Base-by-base conservation (phyloP, 1,140 invertebrate genomes). In the Apis cerana region DNA sequence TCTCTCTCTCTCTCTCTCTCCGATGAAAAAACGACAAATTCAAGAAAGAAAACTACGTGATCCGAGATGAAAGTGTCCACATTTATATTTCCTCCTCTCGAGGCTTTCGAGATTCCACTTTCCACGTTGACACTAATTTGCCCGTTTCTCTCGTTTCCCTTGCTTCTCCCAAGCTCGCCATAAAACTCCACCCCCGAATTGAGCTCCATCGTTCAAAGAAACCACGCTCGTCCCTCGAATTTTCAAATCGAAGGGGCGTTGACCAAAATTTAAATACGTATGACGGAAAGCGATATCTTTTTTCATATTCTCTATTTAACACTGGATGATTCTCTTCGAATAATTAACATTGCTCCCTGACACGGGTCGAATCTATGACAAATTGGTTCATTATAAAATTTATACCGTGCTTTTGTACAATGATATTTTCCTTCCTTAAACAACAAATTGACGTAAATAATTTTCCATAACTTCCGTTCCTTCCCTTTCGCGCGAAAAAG, bases 11-110 rank as follows among this genome's bases (percentile, higher is more conserved):
- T 17, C n/a, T 50, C 19, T 27, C 27, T 43, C 3, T 48, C 13
- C 27, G 56, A 69, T 33, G 80, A 70, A 82, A 82, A 75, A 59
- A 58, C 75, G 75, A 77, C 80, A 82, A 78, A 82, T 64, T 75
- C 58, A 78, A 78, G 80, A 70, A 82, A 82, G 80, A 78, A 69
- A 82, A 70, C 33, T 82, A 78, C 74, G 80, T 78, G 74, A 78
- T 65, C 75, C 80, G 56, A 52, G 80, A 70, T 61, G 80, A 17
- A 75, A 78, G 58, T 65, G 67, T 59, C 64, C 64, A 52, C 80
- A 82, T 78, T 82, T 82, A 82, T 78, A 82, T 82, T 70, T 78
- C 67, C 67, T 70, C 48, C 67, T 78, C 74, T 82, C 75, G 65
- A 77, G 80, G 65, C 64, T 78, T 82, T 78, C 80, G 80, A 74